These are phyloP conservation scores for Probosciger aterrimus DNA, from an alignment of 2,113 vertebrate genomes.

Conservation along the genomic window DNA sequence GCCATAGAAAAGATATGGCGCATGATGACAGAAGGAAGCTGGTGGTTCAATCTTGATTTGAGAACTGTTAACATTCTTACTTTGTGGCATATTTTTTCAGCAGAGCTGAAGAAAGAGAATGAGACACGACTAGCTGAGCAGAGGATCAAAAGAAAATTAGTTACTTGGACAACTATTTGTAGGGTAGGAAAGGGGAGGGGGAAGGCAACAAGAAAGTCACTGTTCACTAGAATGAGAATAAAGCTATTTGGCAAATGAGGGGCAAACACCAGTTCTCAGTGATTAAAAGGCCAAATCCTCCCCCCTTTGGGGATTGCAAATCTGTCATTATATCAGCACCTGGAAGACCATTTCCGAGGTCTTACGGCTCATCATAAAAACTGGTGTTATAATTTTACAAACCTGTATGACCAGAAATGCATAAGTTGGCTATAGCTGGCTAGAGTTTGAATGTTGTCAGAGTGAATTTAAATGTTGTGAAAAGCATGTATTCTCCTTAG, in stretches of 20 bases:
- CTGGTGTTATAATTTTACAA: background rate
- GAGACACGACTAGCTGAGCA: background rate
- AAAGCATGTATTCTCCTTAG: background rate
- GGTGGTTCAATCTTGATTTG: background rate
- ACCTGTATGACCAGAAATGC: background rate
- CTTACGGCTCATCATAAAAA: background rate
- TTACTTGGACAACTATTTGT: background rate
- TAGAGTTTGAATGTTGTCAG: background rate
- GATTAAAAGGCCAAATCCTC: background rate
- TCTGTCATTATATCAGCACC: background rate
- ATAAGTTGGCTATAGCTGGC: background rate
- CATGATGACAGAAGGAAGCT: background rate
- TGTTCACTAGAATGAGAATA: background rate
- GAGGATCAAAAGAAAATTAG: background rate
- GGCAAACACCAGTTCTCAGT: background rate
- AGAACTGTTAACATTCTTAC: background rate
- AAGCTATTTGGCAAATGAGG: background rate
- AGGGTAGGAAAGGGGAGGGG: background rate
- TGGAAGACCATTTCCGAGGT: background rate
- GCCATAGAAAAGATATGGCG: background rate
- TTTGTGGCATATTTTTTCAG: background rate
- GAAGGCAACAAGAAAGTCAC: background rate
- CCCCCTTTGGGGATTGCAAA: background rate
- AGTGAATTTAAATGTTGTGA: background rate
- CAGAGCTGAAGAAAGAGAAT: background rate